Percentiles rank a stretch among this genome's conserved stretches.
Evolutionary conservation across 2,888 invertebrate species (phyloP).

Genomic region (Nomada flava): DNA sequence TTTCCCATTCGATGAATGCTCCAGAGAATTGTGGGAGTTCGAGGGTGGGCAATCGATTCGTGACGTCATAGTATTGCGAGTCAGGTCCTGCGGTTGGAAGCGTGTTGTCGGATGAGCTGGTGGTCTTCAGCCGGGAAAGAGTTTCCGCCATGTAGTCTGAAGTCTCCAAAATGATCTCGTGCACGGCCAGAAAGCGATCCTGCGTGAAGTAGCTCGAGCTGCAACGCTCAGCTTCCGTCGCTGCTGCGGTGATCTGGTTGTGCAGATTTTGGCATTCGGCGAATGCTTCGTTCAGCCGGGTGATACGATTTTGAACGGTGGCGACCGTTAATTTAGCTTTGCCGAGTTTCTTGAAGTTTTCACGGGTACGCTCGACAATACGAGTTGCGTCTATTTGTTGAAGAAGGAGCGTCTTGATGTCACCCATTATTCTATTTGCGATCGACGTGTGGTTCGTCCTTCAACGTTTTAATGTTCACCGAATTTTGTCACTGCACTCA

Average conservation of each 20-base stretch:
- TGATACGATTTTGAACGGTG: too few relatives aligned
- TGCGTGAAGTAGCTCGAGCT: neutral
- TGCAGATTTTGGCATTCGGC: neutral
- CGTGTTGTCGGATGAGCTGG: neutral
- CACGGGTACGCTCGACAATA: constrained; percentile 1
- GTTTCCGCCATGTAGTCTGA: constrained; percentile 12
- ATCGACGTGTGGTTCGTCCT: neutral
- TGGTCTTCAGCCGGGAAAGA: neutral
- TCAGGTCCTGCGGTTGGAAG: neutral
- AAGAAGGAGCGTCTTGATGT: neutral
- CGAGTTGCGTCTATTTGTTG: constrained; percentile 9
- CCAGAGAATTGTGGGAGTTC: neutral
- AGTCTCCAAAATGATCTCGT: neutral
- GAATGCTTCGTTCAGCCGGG: neutral
- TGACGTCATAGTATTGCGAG: neutral
- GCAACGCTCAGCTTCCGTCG: neutral
- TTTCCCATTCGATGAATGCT: neutral
- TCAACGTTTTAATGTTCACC: constrained; percentile 4
- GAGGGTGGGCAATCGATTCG: neutral
- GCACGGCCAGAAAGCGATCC: neutral
- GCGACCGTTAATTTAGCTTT: neutral
- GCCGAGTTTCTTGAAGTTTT: constrained; percentile 5
- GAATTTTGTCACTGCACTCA: neutral
- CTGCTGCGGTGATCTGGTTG: neutral
- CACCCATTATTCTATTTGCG: neutral